Evolutionary conservation across 2,113 vertebrate species (phyloP).

Genomic region (Baryphthengus martii): DNA sequence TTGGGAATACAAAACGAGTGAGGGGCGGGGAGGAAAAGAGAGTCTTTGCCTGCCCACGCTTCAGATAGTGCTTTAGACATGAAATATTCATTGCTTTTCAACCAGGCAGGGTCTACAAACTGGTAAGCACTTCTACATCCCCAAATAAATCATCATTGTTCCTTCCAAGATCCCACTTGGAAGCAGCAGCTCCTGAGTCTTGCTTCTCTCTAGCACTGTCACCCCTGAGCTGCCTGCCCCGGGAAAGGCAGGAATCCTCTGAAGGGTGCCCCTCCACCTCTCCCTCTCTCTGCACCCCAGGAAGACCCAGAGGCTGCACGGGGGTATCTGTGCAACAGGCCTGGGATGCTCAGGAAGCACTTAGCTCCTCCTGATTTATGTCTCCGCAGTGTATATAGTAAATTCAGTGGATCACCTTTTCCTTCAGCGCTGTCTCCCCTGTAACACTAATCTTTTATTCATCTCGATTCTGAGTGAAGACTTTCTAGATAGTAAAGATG

Average conservation of each 20-base stretch:
- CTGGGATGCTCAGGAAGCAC: not conserved
- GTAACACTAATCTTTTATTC: not conserved
- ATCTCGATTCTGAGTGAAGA: not conserved
- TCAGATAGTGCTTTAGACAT: slow-evolving; percentile 44
- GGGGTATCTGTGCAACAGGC: not conserved
- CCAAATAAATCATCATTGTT: fast-evolving
- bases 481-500: not conserved
- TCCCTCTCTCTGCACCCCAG: not conserved
- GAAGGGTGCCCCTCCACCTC: not conserved
- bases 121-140: not conserved
- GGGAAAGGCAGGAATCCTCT: not conserved
- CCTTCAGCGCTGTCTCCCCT: not conserved
- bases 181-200: not conserved
- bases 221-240: fast-evolving
- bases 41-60: not conserved
- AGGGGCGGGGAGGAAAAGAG: not conserved
- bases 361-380: not conserved
- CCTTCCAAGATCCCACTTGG: fast-evolving
- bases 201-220: not conserved
- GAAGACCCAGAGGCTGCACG: not conserved
- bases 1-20: not conserved
- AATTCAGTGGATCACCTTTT: not conserved
- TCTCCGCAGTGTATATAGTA: not conserved
- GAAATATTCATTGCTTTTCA: slow-evolving; percentile 64
- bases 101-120: not conserved